Conservation (phyloP, 2,888 invertebrate genomes). For the Liopterus haemorrhoidalis region DNA sequence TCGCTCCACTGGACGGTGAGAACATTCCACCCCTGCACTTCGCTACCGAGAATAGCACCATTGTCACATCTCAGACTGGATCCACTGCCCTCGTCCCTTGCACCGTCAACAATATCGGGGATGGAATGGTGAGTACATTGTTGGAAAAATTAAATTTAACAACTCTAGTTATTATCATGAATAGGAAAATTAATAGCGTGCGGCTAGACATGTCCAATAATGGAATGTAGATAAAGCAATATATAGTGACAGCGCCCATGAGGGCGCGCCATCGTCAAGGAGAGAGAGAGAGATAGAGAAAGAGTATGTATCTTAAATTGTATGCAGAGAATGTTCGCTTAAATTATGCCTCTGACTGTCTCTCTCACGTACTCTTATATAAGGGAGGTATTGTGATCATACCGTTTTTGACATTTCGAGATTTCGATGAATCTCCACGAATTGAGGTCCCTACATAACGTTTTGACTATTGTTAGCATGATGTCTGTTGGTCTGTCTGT, state of each 20-base stretch:
- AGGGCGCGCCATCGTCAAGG: too few relatives aligned
- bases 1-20: slow-evolving; percentile 41
- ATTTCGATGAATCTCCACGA: too few relatives aligned
- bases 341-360: too few relatives aligned
- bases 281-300: too few relatives aligned
- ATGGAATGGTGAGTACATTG: slow-evolving; percentile 71
- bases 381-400: too few relatives aligned
- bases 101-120: slow-evolving; percentile 77
- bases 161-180: background rate
- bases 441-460: too few relatives aligned
- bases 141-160: background rate
- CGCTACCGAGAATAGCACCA: slow-evolving; percentile 74
- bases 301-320: too few relatives aligned
- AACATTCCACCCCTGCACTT: slow-evolving; percentile 69
- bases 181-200: background rate
- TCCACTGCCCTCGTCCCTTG: slow-evolving; percentile 79
- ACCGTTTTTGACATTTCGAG: too few relatives aligned
- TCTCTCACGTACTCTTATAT: too few relatives aligned
- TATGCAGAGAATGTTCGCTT: too few relatives aligned
- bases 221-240: background rate
- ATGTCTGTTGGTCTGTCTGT: too few relatives aligned
- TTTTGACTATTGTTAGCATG: too few relatives aligned
- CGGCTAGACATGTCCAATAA: background rate
- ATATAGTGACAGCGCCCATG: background rate
- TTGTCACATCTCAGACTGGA: slow-evolving; percentile 76